These are phyloP conservation scores for Diachrysia chrysitis DNA, from an alignment of 2,888 invertebrate genomes.

Conservation along the genomic window DNA sequence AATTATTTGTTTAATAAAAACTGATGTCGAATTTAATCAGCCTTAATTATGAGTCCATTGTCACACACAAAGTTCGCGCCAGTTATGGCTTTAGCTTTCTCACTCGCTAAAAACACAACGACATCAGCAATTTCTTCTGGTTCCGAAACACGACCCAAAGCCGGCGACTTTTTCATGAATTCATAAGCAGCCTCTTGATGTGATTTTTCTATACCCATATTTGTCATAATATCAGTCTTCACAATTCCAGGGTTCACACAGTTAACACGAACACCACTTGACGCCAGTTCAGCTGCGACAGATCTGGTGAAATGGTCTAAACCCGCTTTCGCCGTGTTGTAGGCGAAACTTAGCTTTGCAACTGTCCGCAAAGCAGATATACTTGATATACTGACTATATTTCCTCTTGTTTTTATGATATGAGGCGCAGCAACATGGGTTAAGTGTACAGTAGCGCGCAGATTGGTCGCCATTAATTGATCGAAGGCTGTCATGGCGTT, in stretches of 20 bases:
- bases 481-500: slow-evolving; percentile 36
- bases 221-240: not conserved
- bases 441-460: slow-evolving; percentile 38
- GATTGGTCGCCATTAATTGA: slow-evolving; percentile 39
- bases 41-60: slow-evolving; percentile 11
- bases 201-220: not conserved
- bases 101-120: slow-evolving; percentile 58
- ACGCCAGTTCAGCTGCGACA: not conserved
- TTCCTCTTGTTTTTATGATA: slow-evolving; percentile 77
- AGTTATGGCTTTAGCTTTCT: slow-evolving; percentile 60
- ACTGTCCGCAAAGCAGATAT: slow-evolving; percentile 16
- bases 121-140: slow-evolving; percentile 63
- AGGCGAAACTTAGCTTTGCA: not conserved
- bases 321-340: not conserved
- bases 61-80: slow-evolving; percentile 45
- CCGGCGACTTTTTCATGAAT: slow-evolving; percentile 2
- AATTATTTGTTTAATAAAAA: no score
- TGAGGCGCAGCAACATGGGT: slow-evolving; percentile 53
- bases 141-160: slow-evolving; percentile 35
- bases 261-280: not conserved
- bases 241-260: not conserved
- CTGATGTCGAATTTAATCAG: no score
- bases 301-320: slow-evolving; percentile 3
- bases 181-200: not conserved
- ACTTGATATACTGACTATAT: slow-evolving; percentile 92